Evolutionary conservation across 2,113 vertebrate genomes (phyloP).

Genomic region (Phylloscopus whistleri): DNA sequence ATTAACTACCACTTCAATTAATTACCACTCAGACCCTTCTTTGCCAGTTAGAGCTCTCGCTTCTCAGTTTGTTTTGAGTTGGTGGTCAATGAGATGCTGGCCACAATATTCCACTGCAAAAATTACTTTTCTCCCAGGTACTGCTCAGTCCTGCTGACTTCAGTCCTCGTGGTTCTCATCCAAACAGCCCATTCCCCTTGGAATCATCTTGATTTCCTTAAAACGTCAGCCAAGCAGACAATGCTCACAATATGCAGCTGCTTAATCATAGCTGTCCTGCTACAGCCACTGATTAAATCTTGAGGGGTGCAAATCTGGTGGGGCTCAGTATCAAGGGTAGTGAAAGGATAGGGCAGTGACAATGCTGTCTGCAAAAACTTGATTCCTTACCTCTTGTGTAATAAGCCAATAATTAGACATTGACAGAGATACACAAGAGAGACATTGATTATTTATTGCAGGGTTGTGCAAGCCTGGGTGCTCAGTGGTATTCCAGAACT

Average conservation of each 20-base stretch:
- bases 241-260: neutral
- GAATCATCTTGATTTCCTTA: neutral
- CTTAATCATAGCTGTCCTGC: neutral
- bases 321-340: neutral
- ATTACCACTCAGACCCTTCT: too few relatives aligned
- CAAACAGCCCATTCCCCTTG: neutral
- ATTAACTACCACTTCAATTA: neutral
- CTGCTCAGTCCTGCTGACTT: neutral
- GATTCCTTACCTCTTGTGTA: neutral
- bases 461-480: neutral
- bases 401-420: neutral
- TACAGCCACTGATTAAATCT: neutral
- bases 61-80: neutral
- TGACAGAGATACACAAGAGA: accelerated
- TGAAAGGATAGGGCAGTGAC: neutral
- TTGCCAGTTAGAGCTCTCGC: neutral
- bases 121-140: neutral
- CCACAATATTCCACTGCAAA: neutral
- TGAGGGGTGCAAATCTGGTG: neutral
- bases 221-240: neutral
- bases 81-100: neutral
- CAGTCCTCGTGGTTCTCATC: accelerated
- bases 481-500: neutral
- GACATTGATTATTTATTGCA: neutral
- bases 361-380: neutral